Evolutionary conservation across 2,888 invertebrate genomes (phyloP).

Genomic region (Ellobium chinense): DNA sequence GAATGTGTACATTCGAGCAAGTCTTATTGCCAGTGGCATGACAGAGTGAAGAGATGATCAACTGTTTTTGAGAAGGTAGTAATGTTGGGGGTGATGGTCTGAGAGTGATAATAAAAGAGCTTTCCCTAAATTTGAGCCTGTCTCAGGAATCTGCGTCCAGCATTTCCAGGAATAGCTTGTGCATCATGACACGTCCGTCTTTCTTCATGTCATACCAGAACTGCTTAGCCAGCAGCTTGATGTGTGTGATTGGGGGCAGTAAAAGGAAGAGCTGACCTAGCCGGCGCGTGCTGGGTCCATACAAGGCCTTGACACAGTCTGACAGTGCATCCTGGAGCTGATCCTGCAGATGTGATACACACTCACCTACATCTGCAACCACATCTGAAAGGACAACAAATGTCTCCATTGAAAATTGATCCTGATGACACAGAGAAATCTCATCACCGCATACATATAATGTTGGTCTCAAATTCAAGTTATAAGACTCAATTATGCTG

Average conservation of each 20-base stretch:
- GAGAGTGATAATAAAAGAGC: slow-evolving; percentile 3
- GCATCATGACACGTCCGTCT: slow-evolving; percentile 94
- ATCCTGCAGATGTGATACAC: slow-evolving; percentile 92
- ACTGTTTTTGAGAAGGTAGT: not conserved
- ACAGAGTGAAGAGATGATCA: not conserved
- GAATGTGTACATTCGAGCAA: slow-evolving; percentile 34
- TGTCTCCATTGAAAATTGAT: no score
- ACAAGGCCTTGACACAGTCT: slow-evolving; percentile 88
- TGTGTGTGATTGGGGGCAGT: slow-evolving; percentile 92
- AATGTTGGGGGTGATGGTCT: not conserved
- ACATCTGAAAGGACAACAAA: slow-evolving; percentile 84
- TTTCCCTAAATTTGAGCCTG: slow-evolving; percentile 31
- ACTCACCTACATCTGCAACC: slow-evolving; percentile 91
- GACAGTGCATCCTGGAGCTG: slow-evolving; percentile 91
- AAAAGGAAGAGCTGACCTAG: slow-evolving; percentile 88
- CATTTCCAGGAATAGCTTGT: slow-evolving; percentile 98
- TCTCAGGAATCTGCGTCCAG: slow-evolving; percentile 83
- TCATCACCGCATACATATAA: no score
- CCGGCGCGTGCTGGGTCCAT: slow-evolving; percentile 84
- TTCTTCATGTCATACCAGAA: slow-evolving; percentile 94
- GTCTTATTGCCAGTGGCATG: not conserved
- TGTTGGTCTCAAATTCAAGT: no score
- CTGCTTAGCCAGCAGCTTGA: slow-evolving; percentile 91
- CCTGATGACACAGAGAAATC: no score
- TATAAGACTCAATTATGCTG: no score